Evolutionary conservation across 2,797 vertebrate species (phyloP).

Genomic region (Macroramphosus scolopax): DNA sequence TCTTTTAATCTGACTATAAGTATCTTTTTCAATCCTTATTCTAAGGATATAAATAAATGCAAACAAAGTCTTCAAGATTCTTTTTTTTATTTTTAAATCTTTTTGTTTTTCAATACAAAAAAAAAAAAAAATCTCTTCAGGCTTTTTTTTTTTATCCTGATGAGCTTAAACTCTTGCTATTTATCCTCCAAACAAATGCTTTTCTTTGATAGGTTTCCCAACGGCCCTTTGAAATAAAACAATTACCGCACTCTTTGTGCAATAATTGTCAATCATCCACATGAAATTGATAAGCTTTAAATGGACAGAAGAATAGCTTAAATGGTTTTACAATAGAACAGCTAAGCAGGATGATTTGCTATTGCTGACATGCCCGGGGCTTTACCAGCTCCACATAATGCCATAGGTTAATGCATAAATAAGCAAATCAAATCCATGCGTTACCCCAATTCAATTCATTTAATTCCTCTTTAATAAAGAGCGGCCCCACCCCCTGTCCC

Average conservation of each 20-base stretch:
- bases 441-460: constrained; percentile 86
- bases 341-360: constrained; percentile 70
- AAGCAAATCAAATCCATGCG: constrained; percentile 86
- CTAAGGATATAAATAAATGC: too few species aligned
- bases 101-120: too few species aligned
- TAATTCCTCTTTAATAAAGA: constrained; percentile 87
- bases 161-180: too few species aligned
- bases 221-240: constrained; percentile 70
- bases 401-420: constrained; percentile 82
- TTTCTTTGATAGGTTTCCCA: constrained; percentile 69
- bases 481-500: constrained; percentile 72
- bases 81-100: too few species aligned
- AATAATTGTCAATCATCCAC: constrained; percentile 81
- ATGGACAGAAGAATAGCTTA: constrained; percentile 69
- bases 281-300: constrained; percentile 76
- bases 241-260: constrained; percentile 73
- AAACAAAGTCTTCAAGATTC: too few species aligned
- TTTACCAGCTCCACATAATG: constrained; percentile 72
- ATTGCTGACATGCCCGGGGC: constrained; percentile 70
- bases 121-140: too few species aligned
- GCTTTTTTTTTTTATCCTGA: too few species aligned
- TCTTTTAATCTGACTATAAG: neutral
- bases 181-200: constrained; percentile 36
- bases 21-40: neutral
- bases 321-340: constrained; percentile 72